These are phyloP conservation scores for Condylostylus longicornis DNA, from an alignment of 1,140 invertebrate genomes.

Conservation along the genomic window DNA sequence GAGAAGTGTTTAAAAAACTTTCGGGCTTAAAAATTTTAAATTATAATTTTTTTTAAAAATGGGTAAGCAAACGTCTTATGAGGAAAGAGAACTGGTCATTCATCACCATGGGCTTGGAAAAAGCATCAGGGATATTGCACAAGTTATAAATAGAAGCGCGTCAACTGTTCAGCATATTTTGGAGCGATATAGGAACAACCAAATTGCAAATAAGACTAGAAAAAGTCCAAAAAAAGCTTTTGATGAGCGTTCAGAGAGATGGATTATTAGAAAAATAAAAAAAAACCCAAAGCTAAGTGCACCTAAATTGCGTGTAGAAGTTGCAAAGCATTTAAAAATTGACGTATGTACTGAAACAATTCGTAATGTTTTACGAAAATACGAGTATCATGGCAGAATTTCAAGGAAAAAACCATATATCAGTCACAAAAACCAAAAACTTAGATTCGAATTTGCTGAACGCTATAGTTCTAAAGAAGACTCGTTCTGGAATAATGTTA, in stretches of 20 bases:
- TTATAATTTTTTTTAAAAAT: too few species aligned
- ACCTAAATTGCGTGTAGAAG: not conserved
- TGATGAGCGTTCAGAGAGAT: not conserved
- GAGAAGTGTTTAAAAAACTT: too few species aligned
- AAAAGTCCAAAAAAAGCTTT: slow-evolving; percentile 1
- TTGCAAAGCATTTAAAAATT: slow-evolving; percentile 1
- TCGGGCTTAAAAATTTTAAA: too few species aligned
- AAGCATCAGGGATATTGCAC: not conserved
- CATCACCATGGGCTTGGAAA: not conserved
- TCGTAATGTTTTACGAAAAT: slow-evolving; percentile 1
- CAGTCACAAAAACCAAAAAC: slow-evolving; percentile 4
- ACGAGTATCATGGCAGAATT: slow-evolving; percentile 1
- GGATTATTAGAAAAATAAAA: not conserved
- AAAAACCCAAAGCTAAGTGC: slow-evolving; percentile 1
- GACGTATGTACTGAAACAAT: slow-evolving; percentile 1
- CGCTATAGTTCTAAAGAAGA: slow-evolving; percentile 4
- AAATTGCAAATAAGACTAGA: not conserved
- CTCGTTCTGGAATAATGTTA: slow-evolving; percentile 8
- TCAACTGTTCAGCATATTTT: slow-evolving; percentile 2
- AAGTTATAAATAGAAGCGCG: not conserved
- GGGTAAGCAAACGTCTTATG: not conserved
- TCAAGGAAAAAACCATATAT: slow-evolving; percentile 3
- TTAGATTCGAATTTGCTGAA: slow-evolving; percentile 10
- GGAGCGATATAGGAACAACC: not conserved
- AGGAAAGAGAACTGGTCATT: not conserved